Percentiles rank a stretch among this genome's conserved stretches.
Conservation (phyloP, 2,888 invertebrate genomes). For the Anaspis maculata region DNA sequence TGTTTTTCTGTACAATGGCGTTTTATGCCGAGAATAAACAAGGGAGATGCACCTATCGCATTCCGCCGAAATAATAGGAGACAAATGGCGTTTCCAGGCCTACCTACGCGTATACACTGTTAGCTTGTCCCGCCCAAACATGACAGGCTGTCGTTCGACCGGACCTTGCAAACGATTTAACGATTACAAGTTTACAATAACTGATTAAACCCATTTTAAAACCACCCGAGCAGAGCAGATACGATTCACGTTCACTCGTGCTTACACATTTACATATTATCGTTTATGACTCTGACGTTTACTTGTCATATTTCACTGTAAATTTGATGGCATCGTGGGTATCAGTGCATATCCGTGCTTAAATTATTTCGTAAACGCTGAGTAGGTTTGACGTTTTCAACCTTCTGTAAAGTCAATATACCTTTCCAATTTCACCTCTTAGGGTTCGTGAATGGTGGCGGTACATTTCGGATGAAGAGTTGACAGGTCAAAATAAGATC, state of each 20-base stretch:
- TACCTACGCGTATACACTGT: too few species aligned
- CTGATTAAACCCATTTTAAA: constrained; percentile 28
- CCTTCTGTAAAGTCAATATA: too few species aligned
- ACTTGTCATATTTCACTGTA: constrained; percentile 14
- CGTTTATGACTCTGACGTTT: constrained; percentile 9
- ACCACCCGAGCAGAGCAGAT: constrained; percentile 23
- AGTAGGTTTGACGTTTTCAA: too few species aligned
- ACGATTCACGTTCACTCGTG: constrained; percentile 22
- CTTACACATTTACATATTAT: constrained; percentile 25
- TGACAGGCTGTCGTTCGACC: constrained; percentile 25
- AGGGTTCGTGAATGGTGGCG: too few species aligned
- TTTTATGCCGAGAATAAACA: constrained; percentile 9
- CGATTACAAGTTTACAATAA: constrained; percentile 27
- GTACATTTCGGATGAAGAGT: too few species aligned
- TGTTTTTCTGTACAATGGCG: not conserved
- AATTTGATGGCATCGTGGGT: too few species aligned
- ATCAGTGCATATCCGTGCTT: too few species aligned
- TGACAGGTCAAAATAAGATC: too few species aligned
- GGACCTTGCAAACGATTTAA: constrained; percentile 23
- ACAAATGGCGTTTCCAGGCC: constrained; percentile 11
- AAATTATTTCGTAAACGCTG: too few species aligned
- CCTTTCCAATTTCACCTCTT: too few species aligned
- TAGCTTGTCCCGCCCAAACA: constrained; percentile 16
- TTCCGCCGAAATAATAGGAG: constrained; percentile 9
- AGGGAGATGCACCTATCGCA: too few species aligned